These are phyloP conservation scores for Drosophila leonis DNA, from an alignment of 2,888 invertebrate species.

Conservation along the genomic window DNA sequence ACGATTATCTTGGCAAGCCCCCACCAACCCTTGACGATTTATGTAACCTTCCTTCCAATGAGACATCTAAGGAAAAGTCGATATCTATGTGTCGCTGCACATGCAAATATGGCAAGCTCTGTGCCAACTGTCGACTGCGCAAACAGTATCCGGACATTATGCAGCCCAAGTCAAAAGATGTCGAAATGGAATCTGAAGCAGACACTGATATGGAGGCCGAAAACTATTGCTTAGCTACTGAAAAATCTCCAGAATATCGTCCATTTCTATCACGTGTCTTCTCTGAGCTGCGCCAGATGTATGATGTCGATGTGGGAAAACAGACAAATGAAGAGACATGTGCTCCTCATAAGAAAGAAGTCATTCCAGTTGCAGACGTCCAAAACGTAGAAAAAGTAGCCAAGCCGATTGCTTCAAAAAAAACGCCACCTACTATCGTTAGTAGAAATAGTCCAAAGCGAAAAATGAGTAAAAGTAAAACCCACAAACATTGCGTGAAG, in stretches of 20 bases:
- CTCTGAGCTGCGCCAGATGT: conserved; percentile 75
- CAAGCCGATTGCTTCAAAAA: background rate
- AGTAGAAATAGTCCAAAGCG: background rate
- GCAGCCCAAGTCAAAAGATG: background rate
- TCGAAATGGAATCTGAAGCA: background rate
- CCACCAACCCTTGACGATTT: conserved; percentile 32
- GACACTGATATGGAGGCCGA: conserved; percentile 18
- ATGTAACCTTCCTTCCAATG: conserved; percentile 37
- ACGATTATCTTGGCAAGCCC: conserved; percentile 68
- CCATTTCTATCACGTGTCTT: conserved; percentile 78
- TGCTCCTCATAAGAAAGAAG: background rate
- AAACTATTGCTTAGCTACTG: background rate
- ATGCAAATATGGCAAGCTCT: conserved; percentile 68
- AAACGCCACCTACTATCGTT: background rate
- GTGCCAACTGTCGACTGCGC: conserved; percentile 77
- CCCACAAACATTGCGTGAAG: conserved; percentile 87
- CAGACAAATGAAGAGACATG: too few relatives aligned
- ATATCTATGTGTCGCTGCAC: conserved; percentile 54
- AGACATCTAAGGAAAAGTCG: background rate
- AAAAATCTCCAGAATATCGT: conserved; percentile 30
- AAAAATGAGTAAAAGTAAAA: conserved; percentile 47
- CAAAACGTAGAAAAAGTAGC: background rate
- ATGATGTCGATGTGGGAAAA: conserved; percentile 56
- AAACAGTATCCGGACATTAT: conserved; percentile 60
- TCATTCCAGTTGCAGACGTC: fast-evolving